Percentiles rank a stretch among this genome's conserved stretches.
Conservation (phyloP, 2,113 vertebrate genomes). For the Hypocryptadius cinnamomeus region DNA sequence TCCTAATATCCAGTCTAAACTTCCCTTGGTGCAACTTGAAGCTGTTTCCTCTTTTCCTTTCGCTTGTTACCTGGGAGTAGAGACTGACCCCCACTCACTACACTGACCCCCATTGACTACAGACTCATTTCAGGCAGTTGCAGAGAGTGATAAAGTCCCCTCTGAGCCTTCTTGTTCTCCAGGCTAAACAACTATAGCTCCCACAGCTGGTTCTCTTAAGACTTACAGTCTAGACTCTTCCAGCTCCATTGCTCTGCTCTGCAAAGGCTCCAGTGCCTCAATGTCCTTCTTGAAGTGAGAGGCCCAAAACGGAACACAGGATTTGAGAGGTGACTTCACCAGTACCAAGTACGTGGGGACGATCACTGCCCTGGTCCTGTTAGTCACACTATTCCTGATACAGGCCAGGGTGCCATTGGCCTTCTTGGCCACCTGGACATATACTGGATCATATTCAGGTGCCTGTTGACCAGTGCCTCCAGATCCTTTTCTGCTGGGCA, state of each 20-base stretch:
- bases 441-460: background rate
- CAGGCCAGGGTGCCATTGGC: background rate
- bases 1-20: background rate
- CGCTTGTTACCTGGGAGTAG: background rate
- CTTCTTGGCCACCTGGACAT: background rate
- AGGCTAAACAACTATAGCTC: background rate
- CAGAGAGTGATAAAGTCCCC: background rate
- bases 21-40: background rate
- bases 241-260: background rate
- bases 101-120: background rate
- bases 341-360: rapidly evolving
- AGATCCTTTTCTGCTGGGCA: background rate
- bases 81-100: background rate
- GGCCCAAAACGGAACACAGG: background rate
- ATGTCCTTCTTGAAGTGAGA: background rate
- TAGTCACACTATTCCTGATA: background rate
- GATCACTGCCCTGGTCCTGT: background rate
- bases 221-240: background rate
- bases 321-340: background rate
- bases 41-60: background rate
- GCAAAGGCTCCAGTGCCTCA: rapidly evolving
- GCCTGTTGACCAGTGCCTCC: rapidly evolving
- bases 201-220: background rate
- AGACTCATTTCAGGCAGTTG: background rate
- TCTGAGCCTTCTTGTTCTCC: background rate